Percentiles rank a stretch among this genome's conserved stretches.
Conservation (phyloP, 1,140 invertebrate genomes). For the Heliconius himera region DNA sequence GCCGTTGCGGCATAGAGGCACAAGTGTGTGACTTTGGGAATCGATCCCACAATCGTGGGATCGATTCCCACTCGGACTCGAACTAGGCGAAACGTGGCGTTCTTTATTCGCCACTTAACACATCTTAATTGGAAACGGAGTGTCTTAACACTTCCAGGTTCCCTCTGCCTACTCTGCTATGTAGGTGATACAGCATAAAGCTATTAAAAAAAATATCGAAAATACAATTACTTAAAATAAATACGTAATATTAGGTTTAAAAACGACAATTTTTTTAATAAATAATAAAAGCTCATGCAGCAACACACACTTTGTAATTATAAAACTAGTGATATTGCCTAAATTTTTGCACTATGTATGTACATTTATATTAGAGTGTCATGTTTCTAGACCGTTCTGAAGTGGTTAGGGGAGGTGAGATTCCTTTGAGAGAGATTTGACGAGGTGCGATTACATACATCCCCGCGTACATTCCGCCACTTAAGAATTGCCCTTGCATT, state of each 20-base stretch:
- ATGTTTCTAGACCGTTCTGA: conserved; percentile 23
- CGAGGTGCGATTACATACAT: conserved; percentile 33
- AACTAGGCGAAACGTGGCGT: too few relatives aligned
- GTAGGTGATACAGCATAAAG: too few relatives aligned
- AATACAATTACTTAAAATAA: too few relatives aligned
- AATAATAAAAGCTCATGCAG: background rate
- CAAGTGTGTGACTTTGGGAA: too few relatives aligned
- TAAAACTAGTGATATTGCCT: conserved; percentile 1
- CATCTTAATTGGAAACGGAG: too few relatives aligned
- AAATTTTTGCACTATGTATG: background rate
- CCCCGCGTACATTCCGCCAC: conserved; percentile 30
- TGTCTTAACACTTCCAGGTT: too few relatives aligned
- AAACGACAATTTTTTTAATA: background rate
- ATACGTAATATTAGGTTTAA: background rate
- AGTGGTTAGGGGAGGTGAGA: conserved; percentile 31
- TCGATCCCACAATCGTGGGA: too few relatives aligned
- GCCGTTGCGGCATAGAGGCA: too few relatives aligned
- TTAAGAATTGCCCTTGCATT: conserved; percentile 40
- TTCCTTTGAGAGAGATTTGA: conserved; percentile 36
- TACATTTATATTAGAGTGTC: conserved; percentile 16
- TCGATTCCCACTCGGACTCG: too few relatives aligned
- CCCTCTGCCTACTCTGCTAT: too few relatives aligned
- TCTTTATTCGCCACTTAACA: too few relatives aligned
- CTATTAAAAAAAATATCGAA: too few relatives aligned
- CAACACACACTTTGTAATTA: background rate